Evolutionary conservation across 2,888 invertebrate species (phyloP).

Genomic region (Protodeltote pygarga): DNA sequence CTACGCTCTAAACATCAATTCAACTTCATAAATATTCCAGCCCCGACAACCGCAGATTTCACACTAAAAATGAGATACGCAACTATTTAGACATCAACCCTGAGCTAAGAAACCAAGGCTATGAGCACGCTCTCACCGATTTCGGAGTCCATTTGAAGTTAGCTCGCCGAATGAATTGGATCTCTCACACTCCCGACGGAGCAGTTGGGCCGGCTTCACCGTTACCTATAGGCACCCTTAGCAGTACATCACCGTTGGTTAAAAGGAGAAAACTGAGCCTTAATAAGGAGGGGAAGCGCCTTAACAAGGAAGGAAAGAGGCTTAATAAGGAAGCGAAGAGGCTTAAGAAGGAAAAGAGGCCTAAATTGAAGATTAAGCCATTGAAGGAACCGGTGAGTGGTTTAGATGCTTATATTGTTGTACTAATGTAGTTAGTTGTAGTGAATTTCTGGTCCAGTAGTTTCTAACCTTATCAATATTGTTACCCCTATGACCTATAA

Average conservation of each 20-base stretch:
- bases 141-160: constrained; percentile 81
- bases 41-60: constrained; percentile 74
- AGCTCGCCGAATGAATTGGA: constrained; percentile 79
- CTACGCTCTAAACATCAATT: no score
- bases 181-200: constrained; percentile 59
- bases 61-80: constrained; percentile 79
- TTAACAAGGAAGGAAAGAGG: constrained; percentile 49
- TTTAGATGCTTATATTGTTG: no score
- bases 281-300: constrained; percentile 44
- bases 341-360: constrained; percentile 46
- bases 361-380: neutral
- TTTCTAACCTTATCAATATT: no score
- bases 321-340: constrained; percentile 53
- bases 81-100: constrained; percentile 64
- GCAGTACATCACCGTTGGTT: constrained; percentile 62
- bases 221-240: constrained; percentile 51
- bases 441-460: no score
- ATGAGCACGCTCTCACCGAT: constrained; percentile 70
- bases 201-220: constrained; percentile 48
- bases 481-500: no score
- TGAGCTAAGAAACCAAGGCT: constrained; percentile 53
- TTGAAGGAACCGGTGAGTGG: no score
- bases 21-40: constrained; percentile 54
- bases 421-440: no score
- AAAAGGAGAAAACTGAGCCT: constrained; percentile 63